Evolutionary conservation across 2,113 vertebrate genomes (phyloP).

Genomic region (Pseudolaguvia tuberculata): DNA sequence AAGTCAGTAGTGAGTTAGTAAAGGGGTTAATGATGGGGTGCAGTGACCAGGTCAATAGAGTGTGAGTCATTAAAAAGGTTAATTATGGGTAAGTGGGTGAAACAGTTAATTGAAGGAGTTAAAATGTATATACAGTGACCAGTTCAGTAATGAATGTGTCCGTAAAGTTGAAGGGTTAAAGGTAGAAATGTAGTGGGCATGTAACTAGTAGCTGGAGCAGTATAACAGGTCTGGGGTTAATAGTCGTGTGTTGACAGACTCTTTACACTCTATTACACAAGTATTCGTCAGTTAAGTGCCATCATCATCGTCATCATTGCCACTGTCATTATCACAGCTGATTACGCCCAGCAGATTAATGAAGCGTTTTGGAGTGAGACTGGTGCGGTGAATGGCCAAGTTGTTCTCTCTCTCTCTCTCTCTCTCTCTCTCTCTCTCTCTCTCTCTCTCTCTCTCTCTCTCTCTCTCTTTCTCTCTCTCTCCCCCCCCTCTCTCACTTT

Average conservation of each 20-base stretch:
- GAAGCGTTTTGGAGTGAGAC: slow-evolving; percentile 17
- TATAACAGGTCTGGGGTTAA: slow-evolving; percentile 48
- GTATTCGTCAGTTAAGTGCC: slow-evolving; percentile 59
- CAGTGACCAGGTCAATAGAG: background rate
- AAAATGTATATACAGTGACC: background rate
- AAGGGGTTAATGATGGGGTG: background rate
- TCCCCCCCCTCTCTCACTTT: background rate
- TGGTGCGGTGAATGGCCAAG: slow-evolving; percentile 6
- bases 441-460: background rate
- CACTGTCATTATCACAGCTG: slow-evolving; percentile 26
- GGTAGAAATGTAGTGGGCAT: slow-evolving; percentile 44
- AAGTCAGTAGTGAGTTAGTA: too few relatives aligned
- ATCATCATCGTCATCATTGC: slow-evolving; percentile 43
- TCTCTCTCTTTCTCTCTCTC: background rate
- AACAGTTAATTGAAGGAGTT: too few relatives aligned
- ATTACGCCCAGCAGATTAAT: slow-evolving; percentile 32
- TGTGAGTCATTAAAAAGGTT: too few relatives aligned
- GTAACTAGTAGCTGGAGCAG: slow-evolving; percentile 42
- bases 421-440: background rate
- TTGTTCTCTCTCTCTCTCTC: background rate
- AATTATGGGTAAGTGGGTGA: too few relatives aligned
- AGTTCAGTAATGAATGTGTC: background rate
- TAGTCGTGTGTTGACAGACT: slow-evolving; percentile 65
- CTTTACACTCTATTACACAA: slow-evolving; percentile 63
- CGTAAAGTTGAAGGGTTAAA: background rate